Base-by-base conservation (phyloP, 2,888 invertebrate species). In the Pyrocoelia pectoralis region DNA sequence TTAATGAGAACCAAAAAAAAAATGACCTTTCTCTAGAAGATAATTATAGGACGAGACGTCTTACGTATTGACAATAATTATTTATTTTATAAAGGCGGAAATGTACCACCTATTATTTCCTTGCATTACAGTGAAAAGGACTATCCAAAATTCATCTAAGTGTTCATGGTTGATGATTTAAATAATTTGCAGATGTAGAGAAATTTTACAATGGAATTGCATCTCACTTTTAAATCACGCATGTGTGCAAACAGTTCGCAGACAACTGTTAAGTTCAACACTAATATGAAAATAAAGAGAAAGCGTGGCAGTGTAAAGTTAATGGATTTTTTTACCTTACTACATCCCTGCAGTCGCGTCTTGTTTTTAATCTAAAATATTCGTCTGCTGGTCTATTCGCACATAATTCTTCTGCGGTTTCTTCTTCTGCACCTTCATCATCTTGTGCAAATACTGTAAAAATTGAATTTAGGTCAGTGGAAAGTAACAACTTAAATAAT, bases 341-440 rank as follows among this genome's bases (percentile, higher is more conserved):
- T 72, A 96, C 96, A 81, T 95, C 95, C 74, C 95, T 88, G 83
- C 96, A 96, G 83, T 96, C 95, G 68, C 91, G 90, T 18, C 93
- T 93, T 54, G 89, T 87, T 70, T 88, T 86, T 73, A 95, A 84
- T 70, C 96, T 88, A 86, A 96, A 96, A 84, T 95, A 96, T 82
- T 96, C 95, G 77, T 95, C 95, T 13, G 91, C 93, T 2, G 95
- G 93, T 73, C 95, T 87, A 76, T 93, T 92, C 70, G 92, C 89
- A 81, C 96, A 96, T 54, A 94, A 86, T 81, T 94, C 91, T 75
- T 96, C 95, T 2, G 94, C 84, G 69, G 83, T 89, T 61, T 83
- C 82, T 1, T 89, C 89, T n/a, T 83, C 84, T 60, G 86, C 86
- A 15, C 78, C 83, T 12, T 78, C 82, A 17, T 84, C 83, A 19